Conservation (phyloP, 2,797 vertebrate species). For the Coracias cyanogaster region DNA sequence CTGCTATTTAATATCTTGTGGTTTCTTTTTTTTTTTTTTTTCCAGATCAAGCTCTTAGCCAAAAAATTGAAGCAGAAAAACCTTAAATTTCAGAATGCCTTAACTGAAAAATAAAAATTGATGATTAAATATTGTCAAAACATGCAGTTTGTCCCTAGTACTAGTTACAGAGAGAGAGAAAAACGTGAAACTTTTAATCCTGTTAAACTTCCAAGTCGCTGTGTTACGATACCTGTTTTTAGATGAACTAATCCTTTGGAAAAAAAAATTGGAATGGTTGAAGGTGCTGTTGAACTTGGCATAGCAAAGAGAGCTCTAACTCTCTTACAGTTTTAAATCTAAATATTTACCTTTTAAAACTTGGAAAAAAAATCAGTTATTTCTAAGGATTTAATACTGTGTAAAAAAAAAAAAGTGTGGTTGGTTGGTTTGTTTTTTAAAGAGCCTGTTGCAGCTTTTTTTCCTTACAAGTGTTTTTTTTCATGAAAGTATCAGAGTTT, state of each 20-base stretch:
- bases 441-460: neutral
- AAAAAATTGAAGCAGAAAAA: neutral
- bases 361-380: neutral
- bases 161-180: neutral
- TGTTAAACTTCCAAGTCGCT: neutral
- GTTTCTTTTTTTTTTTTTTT: neutral
- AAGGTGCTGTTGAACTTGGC: slow-evolving; percentile 27
- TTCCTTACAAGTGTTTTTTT: neutral
- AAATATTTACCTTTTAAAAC: slow-evolving; percentile 21
- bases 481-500: neutral
- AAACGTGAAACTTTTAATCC: neutral
- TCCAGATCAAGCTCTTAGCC: neutral
- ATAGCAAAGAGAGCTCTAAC: neutral
- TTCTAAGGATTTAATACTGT: neutral
- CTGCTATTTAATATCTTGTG: neutral
- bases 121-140: neutral
- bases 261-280: neutral
- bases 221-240: neutral
- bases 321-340: neutral
- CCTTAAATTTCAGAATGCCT: neutral
- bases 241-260: neutral
- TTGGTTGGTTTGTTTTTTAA: neutral
- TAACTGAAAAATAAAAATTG: neutral
- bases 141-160: neutral
- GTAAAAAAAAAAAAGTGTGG: neutral